These are phyloP conservation scores for Orthonychiurus folsomi DNA, from an alignment of 2,888 invertebrate genomes.

Conservation along the genomic window DNA sequence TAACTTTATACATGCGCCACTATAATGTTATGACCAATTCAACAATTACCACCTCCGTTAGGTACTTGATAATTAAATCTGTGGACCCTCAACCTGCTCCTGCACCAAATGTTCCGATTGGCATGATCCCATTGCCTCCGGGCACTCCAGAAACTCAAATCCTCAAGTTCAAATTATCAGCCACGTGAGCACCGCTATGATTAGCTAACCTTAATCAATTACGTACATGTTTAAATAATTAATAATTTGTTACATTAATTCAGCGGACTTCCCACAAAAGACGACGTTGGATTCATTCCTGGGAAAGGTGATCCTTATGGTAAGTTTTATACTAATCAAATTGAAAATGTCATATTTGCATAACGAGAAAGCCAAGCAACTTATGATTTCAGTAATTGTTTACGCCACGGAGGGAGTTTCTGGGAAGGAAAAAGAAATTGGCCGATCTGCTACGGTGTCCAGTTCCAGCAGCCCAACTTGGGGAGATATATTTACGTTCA, in stretches of 20 bases:
- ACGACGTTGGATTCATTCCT: slow-evolving; percentile 25
- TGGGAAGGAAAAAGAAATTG: neutral
- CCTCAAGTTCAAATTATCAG: neutral
- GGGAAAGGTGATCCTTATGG: slow-evolving; percentile 27
- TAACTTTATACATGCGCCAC: too few species aligned
- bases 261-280: slow-evolving; percentile 21
- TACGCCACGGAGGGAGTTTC: neutral
- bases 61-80: slow-evolving; percentile 25
- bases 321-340: too few species aligned
- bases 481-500: neutral
- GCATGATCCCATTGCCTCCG: neutral
- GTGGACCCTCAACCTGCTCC: slow-evolving; percentile 14
- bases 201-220: too few species aligned
- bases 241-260: neutral
- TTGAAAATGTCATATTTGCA: too few species aligned
- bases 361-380: too few species aligned
- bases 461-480: neutral
- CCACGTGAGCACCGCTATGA: neutral
- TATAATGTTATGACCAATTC: too few species aligned
- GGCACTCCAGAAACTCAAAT: neutral
- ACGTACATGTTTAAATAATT: neutral
- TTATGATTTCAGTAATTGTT: too few species aligned
- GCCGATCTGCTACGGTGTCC: neutral
- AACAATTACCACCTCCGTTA: too few species aligned
- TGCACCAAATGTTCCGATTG: neutral